These are phyloP conservation scores for pig (Sus scrofa) DNA, from an alignment of 2,113 vertebrate genomes.

Conservation along the genomic window DNA sequence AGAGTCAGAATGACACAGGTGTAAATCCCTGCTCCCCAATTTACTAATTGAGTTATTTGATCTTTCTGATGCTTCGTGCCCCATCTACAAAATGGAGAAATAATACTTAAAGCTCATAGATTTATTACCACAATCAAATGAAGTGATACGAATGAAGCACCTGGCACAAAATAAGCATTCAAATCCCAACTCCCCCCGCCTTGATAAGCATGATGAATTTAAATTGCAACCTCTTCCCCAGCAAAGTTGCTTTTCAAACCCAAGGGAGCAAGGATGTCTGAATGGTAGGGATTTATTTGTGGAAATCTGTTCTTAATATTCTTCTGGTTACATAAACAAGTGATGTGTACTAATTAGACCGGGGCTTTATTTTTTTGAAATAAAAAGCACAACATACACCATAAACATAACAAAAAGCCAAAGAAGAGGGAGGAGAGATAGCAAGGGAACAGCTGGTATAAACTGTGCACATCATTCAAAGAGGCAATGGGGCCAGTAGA, in stretches of 20 bases:
- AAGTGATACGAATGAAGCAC: background rate
- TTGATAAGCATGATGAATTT: background rate
- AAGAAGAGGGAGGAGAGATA: background rate
- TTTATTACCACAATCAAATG: constrained; percentile 1
- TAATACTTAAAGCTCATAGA: background rate
- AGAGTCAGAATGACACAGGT: background rate
- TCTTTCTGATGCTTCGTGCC: background rate
- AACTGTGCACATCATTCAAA: constrained; percentile 70
- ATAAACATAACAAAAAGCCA: constrained; percentile 62
- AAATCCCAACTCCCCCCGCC: background rate
- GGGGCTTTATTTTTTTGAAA: constrained; percentile 9
- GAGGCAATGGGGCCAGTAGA: background rate
- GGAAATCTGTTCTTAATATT: constrained; percentile 50
- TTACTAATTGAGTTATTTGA: background rate
- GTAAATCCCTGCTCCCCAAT: background rate
- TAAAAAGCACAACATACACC: background rate
- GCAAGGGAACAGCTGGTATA: constrained; percentile 52
- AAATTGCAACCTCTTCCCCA: background rate
- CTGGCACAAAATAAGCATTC: background rate
- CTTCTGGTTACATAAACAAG: constrained; percentile 55
- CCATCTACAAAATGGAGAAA: background rate
- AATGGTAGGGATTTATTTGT: background rate
- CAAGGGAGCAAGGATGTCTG: background rate
- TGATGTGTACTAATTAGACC: constrained; percentile 44
- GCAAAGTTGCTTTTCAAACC: background rate